Conservation (phyloP, 2,113 vertebrate genomes). For the Aegotheles bennettii region DNA sequence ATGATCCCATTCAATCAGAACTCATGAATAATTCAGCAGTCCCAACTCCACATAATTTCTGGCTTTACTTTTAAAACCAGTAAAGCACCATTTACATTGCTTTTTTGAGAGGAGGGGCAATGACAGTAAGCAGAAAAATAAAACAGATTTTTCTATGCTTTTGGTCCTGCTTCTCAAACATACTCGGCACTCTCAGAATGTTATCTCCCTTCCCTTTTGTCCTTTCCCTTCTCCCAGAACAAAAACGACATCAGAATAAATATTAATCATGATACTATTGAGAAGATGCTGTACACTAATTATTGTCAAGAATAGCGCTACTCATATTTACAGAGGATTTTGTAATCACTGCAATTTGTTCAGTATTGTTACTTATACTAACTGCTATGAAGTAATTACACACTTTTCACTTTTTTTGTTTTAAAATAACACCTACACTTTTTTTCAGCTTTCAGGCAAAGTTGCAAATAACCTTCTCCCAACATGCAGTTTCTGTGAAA, state of each 20-base stretch:
- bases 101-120: slow-evolving; percentile 24
- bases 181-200: not conserved
- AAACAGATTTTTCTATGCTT: slow-evolving; percentile 35
- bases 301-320: slow-evolving; percentile 45
- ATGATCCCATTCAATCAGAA: slow-evolving; percentile 81
- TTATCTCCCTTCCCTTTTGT: not conserved
- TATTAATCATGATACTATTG: slow-evolving; percentile 43
- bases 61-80: slow-evolving; percentile 75
- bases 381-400: slow-evolving; percentile 54
- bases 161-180: slow-evolving; percentile 25
- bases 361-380: slow-evolving; percentile 56
- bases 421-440: slow-evolving; percentile 11
- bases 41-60: slow-evolving; percentile 77
- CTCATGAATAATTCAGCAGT: slow-evolving; percentile 78
- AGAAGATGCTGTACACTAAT: slow-evolving; percentile 38
- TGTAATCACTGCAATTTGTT: slow-evolving; percentile 65
- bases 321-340: slow-evolving; percentile 49
- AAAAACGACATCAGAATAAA: slow-evolving; percentile 45
- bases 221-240: not conserved
- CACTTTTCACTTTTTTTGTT: not conserved
- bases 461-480: not conserved
- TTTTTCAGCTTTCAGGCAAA: not conserved
- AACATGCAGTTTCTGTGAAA: not conserved
- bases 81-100: slow-evolving; percentile 68
- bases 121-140: slow-evolving; percentile 65